phyloP scores from a whole-genome alignment of 2,797 vertebrate species.

The Cryptoblepharus egeriae region DNA sequence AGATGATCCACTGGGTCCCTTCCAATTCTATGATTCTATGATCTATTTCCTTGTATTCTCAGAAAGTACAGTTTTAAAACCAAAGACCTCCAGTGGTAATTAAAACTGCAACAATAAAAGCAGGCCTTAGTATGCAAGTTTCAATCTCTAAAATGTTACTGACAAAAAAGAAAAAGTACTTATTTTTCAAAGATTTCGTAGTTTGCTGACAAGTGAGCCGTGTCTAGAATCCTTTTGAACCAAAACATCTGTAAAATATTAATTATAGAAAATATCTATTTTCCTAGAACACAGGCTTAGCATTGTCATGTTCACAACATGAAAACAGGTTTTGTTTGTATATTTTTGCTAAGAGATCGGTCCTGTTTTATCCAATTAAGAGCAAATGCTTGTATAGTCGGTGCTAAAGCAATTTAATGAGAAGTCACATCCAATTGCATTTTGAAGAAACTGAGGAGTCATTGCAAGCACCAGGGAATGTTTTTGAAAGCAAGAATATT shows the following conservation, averaged over 20 bases:
- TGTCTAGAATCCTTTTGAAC: neutral
- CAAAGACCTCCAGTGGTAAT: slow-evolving; percentile 11
- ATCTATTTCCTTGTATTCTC: neutral
- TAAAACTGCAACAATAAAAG: neutral
- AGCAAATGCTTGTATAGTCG: neutral
- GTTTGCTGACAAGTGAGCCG: too few relatives aligned
- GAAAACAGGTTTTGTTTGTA: neutral
- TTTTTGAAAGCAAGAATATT: neutral
- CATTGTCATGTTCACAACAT: neutral
- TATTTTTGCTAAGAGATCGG: neutral
- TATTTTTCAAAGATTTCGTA: neutral
- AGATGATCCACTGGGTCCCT: too few relatives aligned
- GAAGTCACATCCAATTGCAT: neutral
- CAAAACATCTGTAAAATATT: neutral
- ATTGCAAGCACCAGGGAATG: neutral
- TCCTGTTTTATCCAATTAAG: neutral
- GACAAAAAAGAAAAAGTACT: neutral
- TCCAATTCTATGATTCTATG: too few relatives aligned
- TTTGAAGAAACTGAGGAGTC: neutral
- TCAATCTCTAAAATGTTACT: neutral
- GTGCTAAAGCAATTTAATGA: neutral
- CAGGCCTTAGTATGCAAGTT: neutral
- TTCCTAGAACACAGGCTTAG: neutral
- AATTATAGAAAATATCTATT: neutral
- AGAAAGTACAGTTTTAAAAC: neutral